A percentile compares a stretch with the other conserved stretches of the same genome.
phyloP scores from a whole-genome alignment of 2,113 vertebrate species.

The Onychostruthus taczanowskii region DNA sequence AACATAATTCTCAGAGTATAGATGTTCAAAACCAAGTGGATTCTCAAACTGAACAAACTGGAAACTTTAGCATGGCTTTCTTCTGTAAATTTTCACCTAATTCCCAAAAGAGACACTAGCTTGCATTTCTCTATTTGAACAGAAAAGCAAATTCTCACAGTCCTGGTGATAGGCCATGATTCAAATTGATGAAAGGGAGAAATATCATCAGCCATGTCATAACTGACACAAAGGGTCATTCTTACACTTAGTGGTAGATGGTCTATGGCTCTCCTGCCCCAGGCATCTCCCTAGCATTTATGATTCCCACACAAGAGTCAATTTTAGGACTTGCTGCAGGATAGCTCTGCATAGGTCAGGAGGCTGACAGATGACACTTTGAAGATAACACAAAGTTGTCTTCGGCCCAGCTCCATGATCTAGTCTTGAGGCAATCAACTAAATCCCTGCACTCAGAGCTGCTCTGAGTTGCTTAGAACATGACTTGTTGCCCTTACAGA shows the following conservation, averaged over 20 bases:
- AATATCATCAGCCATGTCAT: not conserved
- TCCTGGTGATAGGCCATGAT: not conserved
- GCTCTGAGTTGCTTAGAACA: not conserved
- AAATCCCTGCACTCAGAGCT: not conserved
- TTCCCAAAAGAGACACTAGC: not conserved
- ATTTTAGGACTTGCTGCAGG: not conserved
- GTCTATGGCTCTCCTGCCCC: not conserved
- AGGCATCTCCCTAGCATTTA: not conserved
- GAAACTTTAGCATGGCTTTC: not conserved
- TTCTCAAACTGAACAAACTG: not conserved
- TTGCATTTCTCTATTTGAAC: not conserved
- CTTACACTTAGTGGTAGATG: not conserved
- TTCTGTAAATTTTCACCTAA: not conserved
- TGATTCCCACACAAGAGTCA: not conserved
- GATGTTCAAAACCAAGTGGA: not conserved
- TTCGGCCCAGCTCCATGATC: not conserved
- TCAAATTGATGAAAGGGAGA: not conserved
- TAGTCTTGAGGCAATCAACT: not conserved
- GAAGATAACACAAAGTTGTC: not conserved
- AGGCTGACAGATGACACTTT: not conserved
- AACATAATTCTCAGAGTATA: not conserved
- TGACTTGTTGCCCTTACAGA: not conserved
- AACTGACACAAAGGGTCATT: not conserved
- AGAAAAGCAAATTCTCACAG: not conserved
- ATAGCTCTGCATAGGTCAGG: not conserved